A percentile compares a stretch with the other conserved stretches of the same genome.
phyloP scores from a whole-genome alignment of 2,113 vertebrate species.

The Strix uralensis region DNA sequence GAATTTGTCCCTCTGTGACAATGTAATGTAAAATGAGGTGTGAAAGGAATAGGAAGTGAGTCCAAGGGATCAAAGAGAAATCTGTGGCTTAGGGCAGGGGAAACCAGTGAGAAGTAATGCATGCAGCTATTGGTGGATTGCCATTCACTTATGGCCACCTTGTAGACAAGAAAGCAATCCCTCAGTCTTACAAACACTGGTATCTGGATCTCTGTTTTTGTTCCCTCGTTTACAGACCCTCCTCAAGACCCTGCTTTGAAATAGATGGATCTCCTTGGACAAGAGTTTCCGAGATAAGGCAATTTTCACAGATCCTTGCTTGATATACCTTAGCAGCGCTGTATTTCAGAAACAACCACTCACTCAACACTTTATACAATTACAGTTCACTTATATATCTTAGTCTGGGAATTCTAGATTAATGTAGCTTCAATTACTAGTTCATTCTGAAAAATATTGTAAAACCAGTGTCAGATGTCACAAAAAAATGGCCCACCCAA shows the following conservation, averaged over 20 bases:
- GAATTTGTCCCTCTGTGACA: neutral
- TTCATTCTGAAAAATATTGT: neutral
- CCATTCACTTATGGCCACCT: neutral
- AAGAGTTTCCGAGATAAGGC: neutral
- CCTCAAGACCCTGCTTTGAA: neutral
- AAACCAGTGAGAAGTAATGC: neutral
- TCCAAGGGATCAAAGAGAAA: rapidly evolving
- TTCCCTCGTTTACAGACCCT: neutral
- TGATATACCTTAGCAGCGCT: neutral
- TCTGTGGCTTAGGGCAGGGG: neutral
- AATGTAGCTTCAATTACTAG: neutral
- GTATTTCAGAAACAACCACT: neutral
- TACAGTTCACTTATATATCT: neutral
- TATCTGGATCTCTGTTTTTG: neutral
- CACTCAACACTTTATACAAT: neutral
- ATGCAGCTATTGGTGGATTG: neutral
- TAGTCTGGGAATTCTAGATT: neutral
- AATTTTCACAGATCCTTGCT: neutral
- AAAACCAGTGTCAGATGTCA: neutral
- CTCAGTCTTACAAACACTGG: neutral
- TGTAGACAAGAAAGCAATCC: neutral
- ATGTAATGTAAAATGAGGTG: neutral
- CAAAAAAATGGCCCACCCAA: neutral
- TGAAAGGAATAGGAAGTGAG: neutral
- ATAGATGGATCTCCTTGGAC: neutral